A percentile compares a stretch with the other conserved stretches of the same genome.
These are phyloP conservation scores for Brachionus sp. DNA, from an alignment of 1,140 invertebrate species.

Conservation along the genomic window DNA sequence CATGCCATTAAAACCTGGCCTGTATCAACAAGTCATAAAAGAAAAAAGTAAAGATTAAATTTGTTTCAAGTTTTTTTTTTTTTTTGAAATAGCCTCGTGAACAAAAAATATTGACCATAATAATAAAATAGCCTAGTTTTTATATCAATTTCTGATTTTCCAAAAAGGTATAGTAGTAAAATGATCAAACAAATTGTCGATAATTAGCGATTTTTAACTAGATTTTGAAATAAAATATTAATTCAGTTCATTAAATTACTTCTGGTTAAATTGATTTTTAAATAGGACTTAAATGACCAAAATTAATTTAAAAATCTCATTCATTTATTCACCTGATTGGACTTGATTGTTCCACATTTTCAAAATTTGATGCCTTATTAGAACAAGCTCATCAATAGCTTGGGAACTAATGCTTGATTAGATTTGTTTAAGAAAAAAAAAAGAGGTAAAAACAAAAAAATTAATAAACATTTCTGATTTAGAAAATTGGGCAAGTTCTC, in stretches of 20 bases:
- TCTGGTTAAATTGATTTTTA: background rate
- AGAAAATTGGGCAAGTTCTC: background rate
- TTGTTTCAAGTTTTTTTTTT: background rate
- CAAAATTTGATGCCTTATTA: background rate
- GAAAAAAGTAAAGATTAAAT: background rate
- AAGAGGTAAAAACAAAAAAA: background rate
- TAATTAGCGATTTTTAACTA: conserved; percentile 20
- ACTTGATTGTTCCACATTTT: background rate
- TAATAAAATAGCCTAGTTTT: conserved; percentile 25
- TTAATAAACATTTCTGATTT: background rate
- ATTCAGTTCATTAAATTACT: conserved; percentile 23
- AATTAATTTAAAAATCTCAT: background rate
- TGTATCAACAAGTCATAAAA: conserved; percentile 21
- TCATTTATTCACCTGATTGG: conserved; percentile 12
- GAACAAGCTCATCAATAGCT: background rate
- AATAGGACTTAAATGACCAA: background rate
- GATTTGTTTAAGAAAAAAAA: background rate
- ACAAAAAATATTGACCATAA: background rate
- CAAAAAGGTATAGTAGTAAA: background rate
- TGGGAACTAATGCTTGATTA: background rate
- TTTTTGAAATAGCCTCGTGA: conserved; percentile 3
- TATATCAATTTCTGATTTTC: background rate
- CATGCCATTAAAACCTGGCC: conserved; percentile 1
- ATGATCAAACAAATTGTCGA: background rate
- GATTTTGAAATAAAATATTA: background rate